Base-by-base conservation (phyloP, 1,140 invertebrate genomes). In the Neelides sp. region DNA sequence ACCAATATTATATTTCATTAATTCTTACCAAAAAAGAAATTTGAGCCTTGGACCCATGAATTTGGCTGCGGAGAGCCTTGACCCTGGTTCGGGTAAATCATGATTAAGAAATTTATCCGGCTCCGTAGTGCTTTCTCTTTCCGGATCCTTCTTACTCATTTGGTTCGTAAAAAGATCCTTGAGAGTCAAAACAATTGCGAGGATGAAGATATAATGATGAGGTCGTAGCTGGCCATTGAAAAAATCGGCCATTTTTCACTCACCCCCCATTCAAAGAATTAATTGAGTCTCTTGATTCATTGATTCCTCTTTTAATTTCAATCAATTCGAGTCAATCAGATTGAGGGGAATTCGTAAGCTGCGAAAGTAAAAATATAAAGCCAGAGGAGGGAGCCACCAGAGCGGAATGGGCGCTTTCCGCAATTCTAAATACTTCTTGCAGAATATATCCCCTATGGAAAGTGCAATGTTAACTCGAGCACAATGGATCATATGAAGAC, bases 11-110 rank as follows among this genome's bases (percentile, higher is more conserved):
- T 39, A 22, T 43, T 34, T 26, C 10, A 17, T 34, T 22, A 40
- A 13, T 39, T 59, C 66, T 66, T 64, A 74, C 72, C 73, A 74
- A 58, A 68, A 74, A 40, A 74, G 49, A 63, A 75, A 73, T 61
- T 68, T 73, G 20, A 75, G 58, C 3, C 70, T 67, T 30, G 73
- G 73, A 15, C 68, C 70, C 48, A 68, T 65, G 53, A 73, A 65
- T 45, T 64, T 65, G 2, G 63, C 66, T 0, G 64, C 48, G 15
- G 55, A 55, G 24, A 73, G 58, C 59, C 71, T 72, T 13, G 70
- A 66, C 4, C 63, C 65, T 37, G 66, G 67, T 19, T 35, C 20
- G 22, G 34, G 32, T 8, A 45, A 19, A 10, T 8, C 10, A 5
- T 44, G 20, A 28, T 10, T 24, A 4, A 19, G 28, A 10, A 12